phyloP scores from a whole-genome alignment of 2,113 vertebrate genomes.

The Clinocottus analis region DNA sequence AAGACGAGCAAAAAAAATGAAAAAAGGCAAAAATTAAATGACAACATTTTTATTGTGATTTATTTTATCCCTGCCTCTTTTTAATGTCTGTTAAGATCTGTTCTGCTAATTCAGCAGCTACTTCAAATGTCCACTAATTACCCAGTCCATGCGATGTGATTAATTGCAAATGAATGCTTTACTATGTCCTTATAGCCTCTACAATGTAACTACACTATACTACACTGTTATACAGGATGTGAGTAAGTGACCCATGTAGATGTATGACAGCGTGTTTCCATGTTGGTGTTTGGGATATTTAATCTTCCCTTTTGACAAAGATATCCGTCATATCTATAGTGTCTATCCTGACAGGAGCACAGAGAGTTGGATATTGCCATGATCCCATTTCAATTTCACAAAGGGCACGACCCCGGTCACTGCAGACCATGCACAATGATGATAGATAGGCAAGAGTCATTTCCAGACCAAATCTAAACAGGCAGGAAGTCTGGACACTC shows the following conservation, averaged over 20 bases:
- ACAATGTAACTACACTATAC: constrained; percentile 42
- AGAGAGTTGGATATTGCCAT: constrained; percentile 67
- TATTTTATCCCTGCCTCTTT: not conserved
- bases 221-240: constrained; percentile 29
- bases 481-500: constrained; percentile 27
- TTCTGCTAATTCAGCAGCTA: constrained; percentile 25
- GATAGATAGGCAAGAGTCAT: constrained; percentile 73
- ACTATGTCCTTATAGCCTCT: constrained; percentile 23
- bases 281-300: constrained; percentile 54
- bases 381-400: constrained; percentile 78
- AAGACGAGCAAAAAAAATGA: no score
- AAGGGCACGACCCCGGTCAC: constrained; percentile 67
- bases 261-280: constrained; percentile 50
- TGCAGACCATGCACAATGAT: constrained; percentile 46
- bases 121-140: constrained; percentile 44
- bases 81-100: not conserved
- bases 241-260: constrained; percentile 48
- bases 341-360: constrained; percentile 60
- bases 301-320: constrained; percentile 70
- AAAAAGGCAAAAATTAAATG: not conserved
- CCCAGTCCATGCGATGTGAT: constrained; percentile 33
- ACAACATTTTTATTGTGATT: not conserved
- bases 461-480: constrained; percentile 61
- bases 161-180: constrained; percentile 47
- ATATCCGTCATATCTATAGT: constrained; percentile 73